Percentiles rank a stretch among this genome's conserved stretches.
Evolutionary conservation across 2,888 invertebrate species (phyloP).

Genomic region (Philaethria dido): DNA sequence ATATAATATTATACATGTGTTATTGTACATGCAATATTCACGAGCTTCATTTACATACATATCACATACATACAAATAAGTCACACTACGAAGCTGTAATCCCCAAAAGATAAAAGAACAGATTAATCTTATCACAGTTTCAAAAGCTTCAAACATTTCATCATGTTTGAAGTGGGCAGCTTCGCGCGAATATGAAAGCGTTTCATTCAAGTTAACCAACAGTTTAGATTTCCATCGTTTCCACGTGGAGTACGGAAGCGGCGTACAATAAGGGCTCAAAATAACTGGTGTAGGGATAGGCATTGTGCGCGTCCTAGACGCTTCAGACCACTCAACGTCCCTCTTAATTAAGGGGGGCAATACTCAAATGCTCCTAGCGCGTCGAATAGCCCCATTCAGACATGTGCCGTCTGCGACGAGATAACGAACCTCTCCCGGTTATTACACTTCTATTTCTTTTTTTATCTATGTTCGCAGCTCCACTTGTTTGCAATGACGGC

Average conservation of each 20-base stretch:
- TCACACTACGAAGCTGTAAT: not conserved
- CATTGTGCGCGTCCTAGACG: slow-evolving; percentile 60
- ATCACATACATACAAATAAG: not conserved
- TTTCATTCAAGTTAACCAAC: slow-evolving; percentile 27
- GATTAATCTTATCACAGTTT: slow-evolving; percentile 1
- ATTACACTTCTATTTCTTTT: slow-evolving; percentile 61
- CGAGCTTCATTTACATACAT: not conserved
- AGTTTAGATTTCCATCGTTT: slow-evolving; percentile 48
- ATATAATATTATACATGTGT: too few relatives aligned
- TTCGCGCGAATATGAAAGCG: slow-evolving; percentile 18
- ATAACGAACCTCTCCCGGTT: slow-evolving; percentile 77
- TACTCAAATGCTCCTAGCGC: slow-evolving; percentile 66
- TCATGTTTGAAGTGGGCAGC: slow-evolving; percentile 12
- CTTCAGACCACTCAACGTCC: slow-evolving; percentile 73
- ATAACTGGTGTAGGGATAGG: slow-evolving; percentile 57
- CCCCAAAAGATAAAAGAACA: not conserved
- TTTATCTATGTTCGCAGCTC: slow-evolving; percentile 44
- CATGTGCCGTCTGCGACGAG: slow-evolving; percentile 69
- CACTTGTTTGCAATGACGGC: slow-evolving; percentile 42
- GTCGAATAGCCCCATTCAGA: slow-evolving; percentile 67
- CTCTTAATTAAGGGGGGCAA: slow-evolving; percentile 79
- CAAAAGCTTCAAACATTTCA: slow-evolving; percentile 13
- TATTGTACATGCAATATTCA: not conserved
- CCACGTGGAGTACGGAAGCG: slow-evolving; percentile 61
- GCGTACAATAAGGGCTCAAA: slow-evolving; percentile 67